These are phyloP conservation scores for Drosophila paulistorum DNA, from an alignment of 1,140 invertebrate species.

Conservation along the genomic window DNA sequence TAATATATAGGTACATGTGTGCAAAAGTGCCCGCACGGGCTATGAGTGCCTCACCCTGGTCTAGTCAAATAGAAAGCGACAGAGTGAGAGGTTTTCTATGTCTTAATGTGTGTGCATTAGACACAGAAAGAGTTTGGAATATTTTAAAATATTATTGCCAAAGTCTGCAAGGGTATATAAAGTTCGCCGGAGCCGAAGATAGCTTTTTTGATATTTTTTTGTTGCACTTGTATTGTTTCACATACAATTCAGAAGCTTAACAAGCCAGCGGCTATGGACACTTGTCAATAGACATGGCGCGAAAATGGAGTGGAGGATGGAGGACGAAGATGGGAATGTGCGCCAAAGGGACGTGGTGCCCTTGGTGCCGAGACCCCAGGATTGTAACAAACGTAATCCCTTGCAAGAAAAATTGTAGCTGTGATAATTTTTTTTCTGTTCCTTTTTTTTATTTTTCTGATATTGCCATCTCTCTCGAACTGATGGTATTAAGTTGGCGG, in stretches of 20 bases:
- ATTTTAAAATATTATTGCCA: no score
- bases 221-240: slow-evolving; percentile 33
- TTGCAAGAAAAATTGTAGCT: slow-evolving; percentile 74
- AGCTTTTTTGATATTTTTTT: not conserved
- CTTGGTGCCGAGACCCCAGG: slow-evolving; percentile 8
- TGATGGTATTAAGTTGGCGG: slow-evolving; percentile 28
- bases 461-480: not conserved
- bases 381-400: slow-evolving; percentile 73
- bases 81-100: no score
- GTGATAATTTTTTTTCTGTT: slow-evolving; percentile 67
- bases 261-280: slow-evolving; percentile 41
- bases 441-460: not conserved
- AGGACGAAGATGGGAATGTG: not conserved
- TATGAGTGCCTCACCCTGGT: no score
- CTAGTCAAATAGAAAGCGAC: no score
- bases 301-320: not conserved
- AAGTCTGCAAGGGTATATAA: no score
- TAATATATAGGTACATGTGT: no score
- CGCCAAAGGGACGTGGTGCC: slow-evolving; percentile 13
- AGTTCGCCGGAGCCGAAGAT: not conserved
- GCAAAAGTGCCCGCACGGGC: no score
- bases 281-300: slow-evolving; percentile 62
- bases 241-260: slow-evolving; percentile 72
- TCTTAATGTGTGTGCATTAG: no score
- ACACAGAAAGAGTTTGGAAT: no score